A percentile compares a stretch with the other conserved stretches of the same genome.
Evolutionary conservation across 2,888 invertebrate genomes (phyloP).

Genomic region (Mactromeris polynyma): DNA sequence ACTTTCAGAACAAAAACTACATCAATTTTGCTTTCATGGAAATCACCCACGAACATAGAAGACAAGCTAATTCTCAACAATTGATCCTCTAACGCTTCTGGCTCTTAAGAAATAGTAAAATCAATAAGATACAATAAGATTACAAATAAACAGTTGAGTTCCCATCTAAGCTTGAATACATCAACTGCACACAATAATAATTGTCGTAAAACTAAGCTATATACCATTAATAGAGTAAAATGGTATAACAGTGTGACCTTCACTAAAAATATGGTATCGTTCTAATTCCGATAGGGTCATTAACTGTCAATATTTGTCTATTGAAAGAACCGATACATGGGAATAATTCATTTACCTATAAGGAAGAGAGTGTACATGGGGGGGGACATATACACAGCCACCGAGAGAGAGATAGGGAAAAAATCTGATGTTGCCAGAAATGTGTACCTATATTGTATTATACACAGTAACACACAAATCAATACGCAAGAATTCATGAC

Average conservation of each 20-base stretch:
- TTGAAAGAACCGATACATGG: slow-evolving; percentile 8
- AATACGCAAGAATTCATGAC: slow-evolving; percentile 6
- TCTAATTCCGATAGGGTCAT: background rate
- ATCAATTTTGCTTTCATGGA: too few relatives aligned
- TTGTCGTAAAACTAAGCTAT: too few relatives aligned
- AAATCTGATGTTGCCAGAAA: slow-evolving; percentile 19
- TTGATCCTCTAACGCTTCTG: too few relatives aligned
- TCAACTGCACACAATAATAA: too few relatives aligned
- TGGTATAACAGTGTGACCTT: background rate
- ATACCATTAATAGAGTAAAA: background rate
- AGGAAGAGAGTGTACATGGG: background rate
- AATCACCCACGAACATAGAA: too few relatives aligned
- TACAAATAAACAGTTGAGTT: too few relatives aligned
- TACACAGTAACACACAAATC: background rate
- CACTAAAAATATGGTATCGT: background rate
- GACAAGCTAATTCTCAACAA: too few relatives aligned
- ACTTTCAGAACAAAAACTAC: too few relatives aligned
- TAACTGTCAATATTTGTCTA: slow-evolving; percentile 6
- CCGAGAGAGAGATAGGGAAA: background rate
- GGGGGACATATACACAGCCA: background rate
- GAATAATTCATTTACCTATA: too few relatives aligned
- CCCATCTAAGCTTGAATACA: too few relatives aligned
- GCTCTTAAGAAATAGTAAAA: too few relatives aligned
- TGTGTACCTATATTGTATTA: background rate
- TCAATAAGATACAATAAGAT: too few relatives aligned